Evolutionary conservation across 2,888 invertebrate species (phyloP).

Genomic region (Cheilosia urbana): DNA sequence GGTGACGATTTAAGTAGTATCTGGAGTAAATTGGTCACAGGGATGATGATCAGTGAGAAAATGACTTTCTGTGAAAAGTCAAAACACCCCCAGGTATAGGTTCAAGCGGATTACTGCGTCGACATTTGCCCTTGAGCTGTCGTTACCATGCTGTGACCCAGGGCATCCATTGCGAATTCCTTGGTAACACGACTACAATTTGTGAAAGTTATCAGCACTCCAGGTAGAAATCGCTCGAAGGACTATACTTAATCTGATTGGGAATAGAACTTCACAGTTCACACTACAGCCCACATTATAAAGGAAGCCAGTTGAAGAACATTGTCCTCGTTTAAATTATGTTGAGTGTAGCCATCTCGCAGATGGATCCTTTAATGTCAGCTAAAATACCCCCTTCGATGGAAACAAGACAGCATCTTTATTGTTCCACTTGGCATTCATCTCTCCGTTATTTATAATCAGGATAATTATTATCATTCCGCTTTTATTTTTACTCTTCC

Average conservation of each 20-base stretch:
- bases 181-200: no score
- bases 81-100: conserved; percentile 35
- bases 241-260: no score
- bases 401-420: background rate
- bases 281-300: no score
- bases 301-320: no score
- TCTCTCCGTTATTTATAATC: conserved; percentile 37
- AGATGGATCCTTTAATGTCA: background rate
- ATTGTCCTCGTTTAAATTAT: background rate
- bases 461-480: conserved; percentile 62
- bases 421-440: conserved; percentile 59
- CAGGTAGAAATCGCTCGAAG: no score
- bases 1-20: conserved; percentile 33
- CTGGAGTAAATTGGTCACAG: background rate
- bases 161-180: background rate
- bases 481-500: conserved; percentile 1
- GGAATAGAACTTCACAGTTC: no score
- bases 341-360: background rate
- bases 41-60: background rate
- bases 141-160: conserved; percentile 6
- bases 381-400: background rate
- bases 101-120: conserved; percentile 18
- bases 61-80: conserved; percentile 1
- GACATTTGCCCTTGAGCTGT: conserved; percentile 19
- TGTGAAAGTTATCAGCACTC: no score